Percentiles rank a stretch among this genome's conserved stretches.
Evolutionary conservation across 2,888 invertebrate genomes (phyloP).

Genomic region (Kryphioiulus occultus): DNA sequence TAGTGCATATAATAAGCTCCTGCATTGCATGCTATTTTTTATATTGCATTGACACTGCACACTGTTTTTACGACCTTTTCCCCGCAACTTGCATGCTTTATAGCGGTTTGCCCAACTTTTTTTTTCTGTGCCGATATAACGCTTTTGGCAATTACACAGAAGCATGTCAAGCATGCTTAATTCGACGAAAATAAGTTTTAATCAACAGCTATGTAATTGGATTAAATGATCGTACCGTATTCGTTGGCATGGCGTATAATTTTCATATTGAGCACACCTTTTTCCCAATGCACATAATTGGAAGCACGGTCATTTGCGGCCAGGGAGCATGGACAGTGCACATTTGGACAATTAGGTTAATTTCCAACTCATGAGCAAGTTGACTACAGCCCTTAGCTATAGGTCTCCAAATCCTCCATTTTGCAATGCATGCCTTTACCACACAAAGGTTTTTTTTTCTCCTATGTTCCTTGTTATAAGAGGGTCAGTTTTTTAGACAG

Average conservation of each 20-base stretch:
- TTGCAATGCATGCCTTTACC: not conserved
- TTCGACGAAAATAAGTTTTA: constrained; percentile 23
- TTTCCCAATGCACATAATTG: not conserved
- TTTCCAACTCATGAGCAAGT: not conserved
- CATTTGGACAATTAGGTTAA: constrained; percentile 9
- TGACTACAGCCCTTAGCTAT: not conserved
- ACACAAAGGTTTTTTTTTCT: not conserved
- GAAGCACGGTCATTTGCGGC: not conserved
- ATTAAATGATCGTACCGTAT: constrained; percentile 2
- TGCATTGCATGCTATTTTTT: constrained; percentile 33
- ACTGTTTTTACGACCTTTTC: constrained; percentile 32
- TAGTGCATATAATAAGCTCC: constrained; percentile 31
- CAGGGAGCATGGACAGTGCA: not conserved
- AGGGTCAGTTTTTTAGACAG: not conserved
- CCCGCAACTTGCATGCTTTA: constrained; percentile 8
- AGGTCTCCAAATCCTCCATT: not conserved
- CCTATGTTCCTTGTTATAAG: not conserved
- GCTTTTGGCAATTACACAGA: constrained; percentile 32
- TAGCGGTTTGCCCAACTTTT: constrained; percentile 15
- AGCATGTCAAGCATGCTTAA: constrained; percentile 39
- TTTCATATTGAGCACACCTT: not conserved
- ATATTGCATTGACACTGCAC: constrained; percentile 31
- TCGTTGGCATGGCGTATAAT: not conserved
- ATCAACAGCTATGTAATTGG: constrained; percentile 39
- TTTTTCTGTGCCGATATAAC: not conserved